These are phyloP conservation scores for Drosophila melanogaster DNA, from an alignment of 1,140 invertebrate genomes.

Conservation along the genomic window DNA sequence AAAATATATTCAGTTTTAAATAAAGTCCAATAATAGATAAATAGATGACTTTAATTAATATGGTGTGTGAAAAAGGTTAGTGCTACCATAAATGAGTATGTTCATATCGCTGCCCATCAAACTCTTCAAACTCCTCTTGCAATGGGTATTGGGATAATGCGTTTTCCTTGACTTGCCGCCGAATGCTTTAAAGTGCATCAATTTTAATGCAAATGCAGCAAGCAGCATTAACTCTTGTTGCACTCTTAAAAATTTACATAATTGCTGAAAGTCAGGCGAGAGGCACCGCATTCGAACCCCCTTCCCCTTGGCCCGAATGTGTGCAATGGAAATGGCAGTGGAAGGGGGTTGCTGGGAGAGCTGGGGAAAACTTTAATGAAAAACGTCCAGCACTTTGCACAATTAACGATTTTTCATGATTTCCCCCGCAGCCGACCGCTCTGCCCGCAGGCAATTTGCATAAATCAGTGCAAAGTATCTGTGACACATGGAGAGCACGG, in stretches of 20 bases:
- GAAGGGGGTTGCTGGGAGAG: background rate
- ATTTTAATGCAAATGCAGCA: slow-evolving; percentile 78
- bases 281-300: slow-evolving; percentile 13
- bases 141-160: slow-evolving; percentile 27
- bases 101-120: background rate
- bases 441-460: slow-evolving; percentile 69
- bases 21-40: too few relatives aligned
- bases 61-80: background rate
- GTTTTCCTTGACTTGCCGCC: slow-evolving; percentile 26
- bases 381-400: slow-evolving; percentile 74
- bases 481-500: slow-evolving; percentile 66
- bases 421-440: slow-evolving; percentile 40
- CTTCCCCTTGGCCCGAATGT: slow-evolving; percentile 9
- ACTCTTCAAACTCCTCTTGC: background rate
- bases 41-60: too few relatives aligned
- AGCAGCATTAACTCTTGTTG: slow-evolving; percentile 75
- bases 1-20: too few relatives aligned
- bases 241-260: slow-evolving; percentile 74
- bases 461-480: slow-evolving; percentile 82
- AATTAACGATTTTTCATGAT: slow-evolving; percentile 82
- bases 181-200: slow-evolving; percentile 74
- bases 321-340: slow-evolving; percentile 6
- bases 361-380: slow-evolving; percentile 57
- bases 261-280: slow-evolving; percentile 65
- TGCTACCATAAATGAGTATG: too few relatives aligned